These are phyloP conservation scores for Napeogenes inachia DNA, from an alignment of 2,888 invertebrate genomes.

Conservation along the genomic window DNA sequence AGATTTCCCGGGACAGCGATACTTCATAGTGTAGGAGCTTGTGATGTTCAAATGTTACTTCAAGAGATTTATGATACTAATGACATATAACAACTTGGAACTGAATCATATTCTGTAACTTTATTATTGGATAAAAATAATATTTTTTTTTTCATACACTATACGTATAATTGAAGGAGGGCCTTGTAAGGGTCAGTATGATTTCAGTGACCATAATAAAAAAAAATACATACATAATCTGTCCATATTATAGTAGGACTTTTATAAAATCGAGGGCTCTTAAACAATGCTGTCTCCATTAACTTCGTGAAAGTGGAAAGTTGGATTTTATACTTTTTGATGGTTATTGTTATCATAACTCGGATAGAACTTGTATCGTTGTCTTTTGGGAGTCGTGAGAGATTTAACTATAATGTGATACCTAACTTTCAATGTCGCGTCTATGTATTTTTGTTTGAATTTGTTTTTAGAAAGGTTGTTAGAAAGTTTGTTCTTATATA, in stretches of 20 bases:
- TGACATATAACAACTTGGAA: constrained; percentile 7
- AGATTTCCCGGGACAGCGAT: constrained; percentile 66
- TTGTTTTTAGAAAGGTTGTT: too few species aligned
- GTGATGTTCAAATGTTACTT: constrained; percentile 15
- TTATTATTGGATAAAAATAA: not conserved
- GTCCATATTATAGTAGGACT: not conserved
- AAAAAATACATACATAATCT: not conserved
- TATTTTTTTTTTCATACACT: too few species aligned
- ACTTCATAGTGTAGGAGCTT: constrained; percentile 35
- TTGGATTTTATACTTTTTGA: constrained; percentile 35
- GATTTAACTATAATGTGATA: constrained; percentile 23
- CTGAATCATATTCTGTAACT: constrained; percentile 8
- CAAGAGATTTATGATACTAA: constrained; percentile 1
- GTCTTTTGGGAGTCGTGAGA: constrained; percentile 27
- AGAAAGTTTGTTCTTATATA: too few species aligned
- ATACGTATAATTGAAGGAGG: too few species aligned
- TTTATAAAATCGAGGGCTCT: not conserved
- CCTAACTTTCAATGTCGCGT: not conserved
- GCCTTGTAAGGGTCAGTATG: too few species aligned
- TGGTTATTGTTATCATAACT: constrained; percentile 39
- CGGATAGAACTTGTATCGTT: constrained; percentile 32
- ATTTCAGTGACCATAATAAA: too few species aligned
- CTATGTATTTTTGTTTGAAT: too few species aligned
- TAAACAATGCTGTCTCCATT: constrained; percentile 20
- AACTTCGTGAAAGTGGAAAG: constrained; percentile 35